These are phyloP conservation scores for Jacana jacana DNA, from an alignment of 2,113 vertebrate species.

Conservation along the genomic window DNA sequence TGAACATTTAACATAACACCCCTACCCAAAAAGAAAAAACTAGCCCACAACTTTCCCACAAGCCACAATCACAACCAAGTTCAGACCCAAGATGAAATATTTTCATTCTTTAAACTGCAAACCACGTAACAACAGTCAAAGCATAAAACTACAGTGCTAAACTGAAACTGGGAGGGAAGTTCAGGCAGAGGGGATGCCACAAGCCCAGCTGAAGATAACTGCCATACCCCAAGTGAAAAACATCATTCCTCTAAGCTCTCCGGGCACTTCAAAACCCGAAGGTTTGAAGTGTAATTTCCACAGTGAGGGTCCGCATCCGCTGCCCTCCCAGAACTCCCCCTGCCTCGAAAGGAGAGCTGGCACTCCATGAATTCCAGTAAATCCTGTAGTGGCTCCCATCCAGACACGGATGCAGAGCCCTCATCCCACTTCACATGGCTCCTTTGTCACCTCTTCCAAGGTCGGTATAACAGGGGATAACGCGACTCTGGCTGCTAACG, in stretches of 20 bases:
- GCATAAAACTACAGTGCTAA: background rate
- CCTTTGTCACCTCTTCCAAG: background rate
- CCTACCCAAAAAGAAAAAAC: background rate
- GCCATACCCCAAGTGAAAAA: too few relatives aligned
- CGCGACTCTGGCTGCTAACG: background rate
- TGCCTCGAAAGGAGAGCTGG: background rate
- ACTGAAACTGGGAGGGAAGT: background rate
- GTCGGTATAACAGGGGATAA: background rate
- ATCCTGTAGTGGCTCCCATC: background rate
- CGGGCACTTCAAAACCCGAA: background rate
- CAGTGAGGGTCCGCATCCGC: background rate
- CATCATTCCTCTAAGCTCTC: background rate
- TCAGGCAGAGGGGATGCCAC: background rate
- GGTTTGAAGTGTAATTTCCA: background rate
- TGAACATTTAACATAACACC: background rate
- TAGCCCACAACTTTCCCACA: background rate
- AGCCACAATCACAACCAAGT: background rate
- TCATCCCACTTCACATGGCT: background rate
- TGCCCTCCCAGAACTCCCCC: background rate
- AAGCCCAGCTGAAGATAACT: background rate
- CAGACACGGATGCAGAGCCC: background rate
- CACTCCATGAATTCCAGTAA: background rate
- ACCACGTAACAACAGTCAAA: background rate
- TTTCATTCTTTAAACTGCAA: background rate
- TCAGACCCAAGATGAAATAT: background rate